These are phyloP conservation scores for Leptocoma aspasia DNA, from an alignment of 2,113 vertebrate genomes.

Conservation along the genomic window DNA sequence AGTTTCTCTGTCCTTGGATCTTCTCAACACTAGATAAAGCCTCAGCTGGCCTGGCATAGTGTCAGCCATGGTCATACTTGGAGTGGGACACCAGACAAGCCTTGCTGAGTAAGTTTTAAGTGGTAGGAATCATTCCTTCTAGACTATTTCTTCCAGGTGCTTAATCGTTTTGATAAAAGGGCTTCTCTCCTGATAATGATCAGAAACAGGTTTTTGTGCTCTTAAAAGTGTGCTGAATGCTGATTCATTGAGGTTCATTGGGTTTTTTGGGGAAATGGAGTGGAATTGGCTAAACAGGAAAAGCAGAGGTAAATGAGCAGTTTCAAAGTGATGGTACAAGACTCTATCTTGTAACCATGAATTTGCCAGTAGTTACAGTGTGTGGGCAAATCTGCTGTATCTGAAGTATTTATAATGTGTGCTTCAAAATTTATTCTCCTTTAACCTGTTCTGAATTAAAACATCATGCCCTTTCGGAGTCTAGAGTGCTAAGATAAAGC, in stretches of 20 bases:
- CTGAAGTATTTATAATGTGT: not conserved
- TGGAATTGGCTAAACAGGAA: not conserved
- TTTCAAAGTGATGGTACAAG: not conserved
- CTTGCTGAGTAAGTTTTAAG: not conserved
- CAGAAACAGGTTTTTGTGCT: not conserved
- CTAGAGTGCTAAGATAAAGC: not conserved
- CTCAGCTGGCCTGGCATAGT: not conserved
- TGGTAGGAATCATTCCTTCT: not conserved
- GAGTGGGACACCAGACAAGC: not conserved
- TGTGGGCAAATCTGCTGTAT: not conserved
- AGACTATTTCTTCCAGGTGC: not conserved
- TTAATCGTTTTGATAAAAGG: not conserved
- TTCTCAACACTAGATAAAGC: not conserved
- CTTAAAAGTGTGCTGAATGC: not conserved
- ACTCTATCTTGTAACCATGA: not conserved
- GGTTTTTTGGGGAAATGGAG: rapidly evolving
- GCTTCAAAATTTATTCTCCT: not conserved
- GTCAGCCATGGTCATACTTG: not conserved
- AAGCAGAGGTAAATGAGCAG: not conserved
- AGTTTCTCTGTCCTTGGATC: not conserved
- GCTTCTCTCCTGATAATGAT: not conserved
- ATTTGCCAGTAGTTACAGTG: not conserved
- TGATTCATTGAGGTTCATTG: not conserved
- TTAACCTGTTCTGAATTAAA: not conserved
- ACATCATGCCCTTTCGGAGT: not conserved